These are phyloP conservation scores for Chloroclysta siterata DNA, from an alignment of 2,888 invertebrate species.

Conservation along the genomic window DNA sequence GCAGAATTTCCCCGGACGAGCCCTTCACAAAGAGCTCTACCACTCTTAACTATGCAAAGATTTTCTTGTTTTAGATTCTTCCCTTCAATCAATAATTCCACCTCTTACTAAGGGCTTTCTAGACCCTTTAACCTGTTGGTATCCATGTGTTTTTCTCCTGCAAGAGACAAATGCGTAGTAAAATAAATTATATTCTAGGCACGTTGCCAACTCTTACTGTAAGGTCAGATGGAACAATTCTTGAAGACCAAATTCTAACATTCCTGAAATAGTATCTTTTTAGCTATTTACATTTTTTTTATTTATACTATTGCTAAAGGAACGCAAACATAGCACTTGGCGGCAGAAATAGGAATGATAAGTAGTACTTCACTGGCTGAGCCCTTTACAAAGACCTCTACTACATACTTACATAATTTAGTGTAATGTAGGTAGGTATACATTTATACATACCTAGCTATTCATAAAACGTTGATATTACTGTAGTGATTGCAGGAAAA, in stretches of 20 bases:
- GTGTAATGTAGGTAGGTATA: no score
- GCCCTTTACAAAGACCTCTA: no score
- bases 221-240: constrained; percentile 29
- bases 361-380: no score
- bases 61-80: no score
- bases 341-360: no score
- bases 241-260: constrained; percentile 26
- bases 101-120: not conserved
- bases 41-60: no score
- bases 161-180: constrained; percentile 29
- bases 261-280: constrained; percentile 21
- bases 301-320: not conserved
- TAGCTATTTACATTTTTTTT: not conserved
- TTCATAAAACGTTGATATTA: not conserved
- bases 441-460: no score
- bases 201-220: constrained; percentile 31
- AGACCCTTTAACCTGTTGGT: constrained; percentile 31
- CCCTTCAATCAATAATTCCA: not conserved
- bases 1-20: no score
- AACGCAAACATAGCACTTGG: no score
- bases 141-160: constrained; percentile 22
- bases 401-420: no score
- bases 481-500: not conserved
- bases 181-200: constrained; percentile 32
- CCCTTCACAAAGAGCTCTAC: no score